Evolutionary conservation across 2,888 invertebrate species (phyloP).

Genomic region (Eucera pruinosa): DNA sequence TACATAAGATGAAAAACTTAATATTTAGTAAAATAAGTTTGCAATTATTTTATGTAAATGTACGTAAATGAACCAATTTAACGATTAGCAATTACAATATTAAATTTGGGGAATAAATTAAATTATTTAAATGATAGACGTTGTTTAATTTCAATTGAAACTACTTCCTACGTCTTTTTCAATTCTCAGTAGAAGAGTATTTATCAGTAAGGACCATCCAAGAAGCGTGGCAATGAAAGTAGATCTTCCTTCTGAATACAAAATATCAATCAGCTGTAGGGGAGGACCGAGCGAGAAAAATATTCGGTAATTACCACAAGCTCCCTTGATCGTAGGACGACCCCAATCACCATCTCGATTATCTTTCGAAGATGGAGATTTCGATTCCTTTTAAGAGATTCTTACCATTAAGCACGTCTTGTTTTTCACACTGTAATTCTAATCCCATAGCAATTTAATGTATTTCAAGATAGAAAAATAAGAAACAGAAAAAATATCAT

Average conservation of each 20-base stretch:
- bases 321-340: slow-evolving; percentile 60
- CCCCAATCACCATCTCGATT: slow-evolving; percentile 75
- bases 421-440: slow-evolving; percentile 47
- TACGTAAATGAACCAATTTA: not conserved
- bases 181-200: not conserved
- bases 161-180: slow-evolving; percentile 4
- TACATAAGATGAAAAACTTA: too few relatives aligned
- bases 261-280: slow-evolving; percentile 82
- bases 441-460: not conserved
- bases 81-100: not conserved
- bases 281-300: slow-evolving; percentile 79
- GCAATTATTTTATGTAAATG: too few relatives aligned
- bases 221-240: slow-evolving; percentile 34
- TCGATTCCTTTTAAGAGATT: slow-evolving; percentile 60
- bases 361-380: slow-evolving; percentile 67
- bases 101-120: not conserved
- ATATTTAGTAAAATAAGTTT: too few relatives aligned
- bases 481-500: not conserved
- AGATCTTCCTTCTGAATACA: slow-evolving; percentile 78
- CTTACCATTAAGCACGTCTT: slow-evolving; percentile 40
- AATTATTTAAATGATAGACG: slow-evolving; percentile 29
- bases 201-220: slow-evolving; percentile 6
- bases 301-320: slow-evolving; percentile 82
- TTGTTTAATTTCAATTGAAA: slow-evolving; percentile 28
- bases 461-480: not conserved